Conservation (phyloP, 2,113 vertebrate species). For the Gymnogyps californianus region DNA sequence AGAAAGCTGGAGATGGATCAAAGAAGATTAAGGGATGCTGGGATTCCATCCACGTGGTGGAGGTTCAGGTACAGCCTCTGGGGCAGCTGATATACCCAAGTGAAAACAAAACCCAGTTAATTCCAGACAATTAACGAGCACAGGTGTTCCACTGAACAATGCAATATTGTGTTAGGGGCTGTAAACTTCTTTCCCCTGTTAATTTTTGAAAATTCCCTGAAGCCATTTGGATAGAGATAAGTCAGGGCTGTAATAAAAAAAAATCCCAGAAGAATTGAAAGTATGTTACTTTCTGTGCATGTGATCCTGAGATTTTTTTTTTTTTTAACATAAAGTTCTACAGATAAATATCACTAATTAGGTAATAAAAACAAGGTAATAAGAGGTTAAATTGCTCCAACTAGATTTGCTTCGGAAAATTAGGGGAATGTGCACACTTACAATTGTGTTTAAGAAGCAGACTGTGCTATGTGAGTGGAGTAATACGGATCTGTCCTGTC, state of each 20-base stretch:
- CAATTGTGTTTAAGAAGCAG: neutral
- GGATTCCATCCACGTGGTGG: slow-evolving; percentile 99
- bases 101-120: slow-evolving; percentile 16
- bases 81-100: neutral
- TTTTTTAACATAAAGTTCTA: neutral
- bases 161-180: slow-evolving; percentile 29
- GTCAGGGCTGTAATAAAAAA: neutral
- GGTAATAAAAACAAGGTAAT: slow-evolving; percentile 12
- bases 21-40: slow-evolving; percentile 99
- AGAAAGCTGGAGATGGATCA: slow-evolving; percentile 98
- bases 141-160: slow-evolving; percentile 64
- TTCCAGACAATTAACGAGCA: slow-evolving; percentile 22
- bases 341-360: slow-evolving; percentile 42
- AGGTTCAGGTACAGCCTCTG: slow-evolving; percentile 89
- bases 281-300: neutral
- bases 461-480: neutral
- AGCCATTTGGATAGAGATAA: slow-evolving; percentile 45
- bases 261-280: neutral
- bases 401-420: neutral
- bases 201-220: neutral
- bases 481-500: fast-evolving
- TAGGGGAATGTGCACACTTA: neutral
- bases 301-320: neutral
- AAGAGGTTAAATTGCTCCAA: neutral
- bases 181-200: neutral